Conservation (phyloP, 2,888 invertebrate species). For the Nemapogon koenigi region DNA sequence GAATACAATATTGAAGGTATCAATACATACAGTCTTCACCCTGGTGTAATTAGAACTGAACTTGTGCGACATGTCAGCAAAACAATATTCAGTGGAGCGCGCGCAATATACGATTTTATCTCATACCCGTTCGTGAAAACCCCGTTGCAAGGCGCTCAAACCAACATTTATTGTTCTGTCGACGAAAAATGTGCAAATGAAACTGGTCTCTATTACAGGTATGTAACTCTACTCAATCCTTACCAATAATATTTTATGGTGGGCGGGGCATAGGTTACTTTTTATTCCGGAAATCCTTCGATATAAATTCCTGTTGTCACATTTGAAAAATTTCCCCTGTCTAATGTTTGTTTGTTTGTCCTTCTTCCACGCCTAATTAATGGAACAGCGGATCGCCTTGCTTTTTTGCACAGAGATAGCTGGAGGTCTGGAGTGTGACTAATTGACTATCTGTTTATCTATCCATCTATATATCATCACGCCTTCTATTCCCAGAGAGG, state of each 20-base stretch:
- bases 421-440: no score
- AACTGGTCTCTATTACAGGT: slow-evolving; percentile 50
- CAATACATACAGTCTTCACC: slow-evolving; percentile 60
- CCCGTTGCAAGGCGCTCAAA: slow-evolving; percentile 69
- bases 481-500: no score
- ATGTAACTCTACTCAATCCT: background rate
- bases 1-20: slow-evolving; percentile 30
- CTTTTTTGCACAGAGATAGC: no score
- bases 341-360: no score
- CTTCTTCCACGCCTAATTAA: no score
- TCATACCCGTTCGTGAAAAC: slow-evolving; percentile 43
- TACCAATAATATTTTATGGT: background rate
- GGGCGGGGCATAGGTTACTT: no score
- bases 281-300: no score
- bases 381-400: no score
- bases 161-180: slow-evolving; percentile 68
- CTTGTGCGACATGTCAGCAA: slow-evolving; percentile 54
- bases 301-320: no score
- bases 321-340: background rate
- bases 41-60: slow-evolving; percentile 65
- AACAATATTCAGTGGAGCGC: slow-evolving; percentile 18
- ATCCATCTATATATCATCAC: no score
- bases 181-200: slow-evolving; percentile 57
- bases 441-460: no score
- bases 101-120: slow-evolving; percentile 18